Evolutionary conservation across 2,888 invertebrate species (phyloP).

Genomic region (Chironomus riparius): DNA sequence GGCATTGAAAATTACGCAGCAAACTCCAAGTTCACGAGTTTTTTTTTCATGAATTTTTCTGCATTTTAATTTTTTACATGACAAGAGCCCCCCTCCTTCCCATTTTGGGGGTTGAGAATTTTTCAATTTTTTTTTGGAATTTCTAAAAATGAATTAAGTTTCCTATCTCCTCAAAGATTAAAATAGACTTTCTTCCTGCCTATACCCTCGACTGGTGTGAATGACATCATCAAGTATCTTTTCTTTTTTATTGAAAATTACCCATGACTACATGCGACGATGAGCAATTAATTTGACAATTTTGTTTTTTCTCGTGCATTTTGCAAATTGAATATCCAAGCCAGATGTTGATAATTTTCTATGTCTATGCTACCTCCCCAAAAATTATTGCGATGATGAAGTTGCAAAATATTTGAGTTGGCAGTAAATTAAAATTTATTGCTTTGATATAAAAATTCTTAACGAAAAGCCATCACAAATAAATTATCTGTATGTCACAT

Average conservation of each 20-base stretch:
- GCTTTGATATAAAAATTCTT: background rate
- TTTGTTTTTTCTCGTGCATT: too few relatives aligned
- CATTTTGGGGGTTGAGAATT: too few relatives aligned
- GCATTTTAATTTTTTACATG: too few relatives aligned
- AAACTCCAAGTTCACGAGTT: slow-evolving; percentile 1
- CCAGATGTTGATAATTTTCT: background rate
- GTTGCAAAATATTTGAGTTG: background rate
- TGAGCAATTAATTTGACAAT: too few relatives aligned
- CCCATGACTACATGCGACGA: too few relatives aligned
- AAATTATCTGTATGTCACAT: slow-evolving; percentile 20
- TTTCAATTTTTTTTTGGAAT: too few relatives aligned
- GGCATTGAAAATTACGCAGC: slow-evolving; percentile 20
- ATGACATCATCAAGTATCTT: background rate
- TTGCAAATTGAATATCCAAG: background rate
- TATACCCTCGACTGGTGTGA: too few relatives aligned
- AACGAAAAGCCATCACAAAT: background rate
- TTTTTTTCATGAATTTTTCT: too few relatives aligned
- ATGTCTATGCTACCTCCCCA: background rate
- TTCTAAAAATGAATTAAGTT: too few relatives aligned
- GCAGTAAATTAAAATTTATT: slow-evolving; percentile 18
- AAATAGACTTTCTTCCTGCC: too few relatives aligned
- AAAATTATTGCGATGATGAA: background rate
- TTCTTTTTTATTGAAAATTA: background rate
- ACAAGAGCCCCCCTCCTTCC: too few relatives aligned
- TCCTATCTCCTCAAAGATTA: too few relatives aligned